These are phyloP conservation scores for Centropus bengalensis DNA, from an alignment of 2,113 vertebrate genomes.

Conservation along the genomic window DNA sequence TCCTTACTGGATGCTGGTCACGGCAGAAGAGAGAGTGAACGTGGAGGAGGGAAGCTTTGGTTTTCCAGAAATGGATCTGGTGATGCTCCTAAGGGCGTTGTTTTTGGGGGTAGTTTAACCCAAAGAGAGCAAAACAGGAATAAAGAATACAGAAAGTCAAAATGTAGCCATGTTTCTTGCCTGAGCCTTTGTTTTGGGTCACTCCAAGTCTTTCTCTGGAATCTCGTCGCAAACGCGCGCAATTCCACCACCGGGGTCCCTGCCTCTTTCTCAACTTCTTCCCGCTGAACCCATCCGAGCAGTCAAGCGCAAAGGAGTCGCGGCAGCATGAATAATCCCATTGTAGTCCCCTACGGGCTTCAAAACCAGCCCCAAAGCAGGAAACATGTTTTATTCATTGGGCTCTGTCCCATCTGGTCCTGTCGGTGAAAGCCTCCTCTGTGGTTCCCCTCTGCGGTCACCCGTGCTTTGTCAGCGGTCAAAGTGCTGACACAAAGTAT, in stretches of 20 bases:
- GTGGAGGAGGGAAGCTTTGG: no score
- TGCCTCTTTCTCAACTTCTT: not conserved
- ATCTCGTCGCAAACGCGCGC: not conserved
- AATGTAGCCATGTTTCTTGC: not conserved
- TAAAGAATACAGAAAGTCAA: rapidly evolving
- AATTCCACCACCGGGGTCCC: not conserved
- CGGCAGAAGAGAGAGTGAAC: no score
- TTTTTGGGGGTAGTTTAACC: not conserved
- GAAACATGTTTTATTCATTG: not conserved
- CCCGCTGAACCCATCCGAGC: not conserved
- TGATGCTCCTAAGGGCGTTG: not conserved
- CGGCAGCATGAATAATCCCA: not conserved
- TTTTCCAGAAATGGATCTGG: no score
- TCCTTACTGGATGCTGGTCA: no score
- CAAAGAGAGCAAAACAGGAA: not conserved
- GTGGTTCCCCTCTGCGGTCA: not conserved
- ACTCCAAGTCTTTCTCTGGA: not conserved
- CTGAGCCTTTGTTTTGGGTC: constrained; percentile 6
- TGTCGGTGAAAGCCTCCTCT: not conserved
- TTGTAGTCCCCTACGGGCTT: not conserved
- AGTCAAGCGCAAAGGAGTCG: not conserved
- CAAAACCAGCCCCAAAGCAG: not conserved
- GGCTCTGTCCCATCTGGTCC: not conserved
- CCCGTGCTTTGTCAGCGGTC: not conserved
- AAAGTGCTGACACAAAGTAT: not conserved